Percentiles rank a stretch among this genome's conserved stretches.
Conservation (phyloP, 1,140 invertebrate genomes). For the Lucilia sericata region DNA sequence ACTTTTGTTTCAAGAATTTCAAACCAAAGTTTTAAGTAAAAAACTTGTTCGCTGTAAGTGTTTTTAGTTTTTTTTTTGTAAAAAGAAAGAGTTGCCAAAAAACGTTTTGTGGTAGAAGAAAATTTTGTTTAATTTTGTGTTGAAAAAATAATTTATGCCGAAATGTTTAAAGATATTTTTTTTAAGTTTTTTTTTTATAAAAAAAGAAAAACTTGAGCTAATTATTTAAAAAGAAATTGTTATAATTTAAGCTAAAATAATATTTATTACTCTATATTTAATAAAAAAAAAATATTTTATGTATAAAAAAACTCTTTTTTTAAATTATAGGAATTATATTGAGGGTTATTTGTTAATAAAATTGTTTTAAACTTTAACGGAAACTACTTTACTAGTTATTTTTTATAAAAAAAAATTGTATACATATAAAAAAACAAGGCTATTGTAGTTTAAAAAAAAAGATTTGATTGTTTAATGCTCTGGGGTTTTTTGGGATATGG, state of each 20-base stretch:
- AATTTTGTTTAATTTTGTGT: slow-evolving; percentile 9
- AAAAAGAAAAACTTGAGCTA: slow-evolving; percentile 37
- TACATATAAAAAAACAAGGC: neutral
- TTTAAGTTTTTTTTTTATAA: neutral
- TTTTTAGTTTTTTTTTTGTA: slow-evolving; percentile 47
- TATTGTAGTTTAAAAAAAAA: slow-evolving; percentile 49
- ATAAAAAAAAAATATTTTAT: neutral
- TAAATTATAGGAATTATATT: slow-evolving; percentile 45
- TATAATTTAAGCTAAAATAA: slow-evolving; percentile 39
- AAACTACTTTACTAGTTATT: slow-evolving; percentile 42
- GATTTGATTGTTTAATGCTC: slow-evolving; percentile 43
- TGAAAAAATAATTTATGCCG: neutral
- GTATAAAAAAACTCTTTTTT: slow-evolving; percentile 1
- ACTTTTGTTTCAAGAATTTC: neutral
- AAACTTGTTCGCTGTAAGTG: neutral
- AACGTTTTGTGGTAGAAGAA: slow-evolving; percentile 34
- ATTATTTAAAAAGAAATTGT: slow-evolving; percentile 17
- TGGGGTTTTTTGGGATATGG: neutral
- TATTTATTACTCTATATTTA: slow-evolving; percentile 39
- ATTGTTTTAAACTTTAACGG: slow-evolving; percentile 34
- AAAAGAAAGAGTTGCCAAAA: slow-evolving; percentile 43
- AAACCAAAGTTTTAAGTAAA: neutral
- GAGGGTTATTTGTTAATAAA: neutral
- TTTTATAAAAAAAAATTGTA: slow-evolving; percentile 37
- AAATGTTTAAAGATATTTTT: slow-evolving; percentile 38